Evolutionary conservation across 2,797 vertebrate species (phyloP), one percentile per base, ranked within the genome.

Genomic region (Moxostoma hubbsi): DNA sequence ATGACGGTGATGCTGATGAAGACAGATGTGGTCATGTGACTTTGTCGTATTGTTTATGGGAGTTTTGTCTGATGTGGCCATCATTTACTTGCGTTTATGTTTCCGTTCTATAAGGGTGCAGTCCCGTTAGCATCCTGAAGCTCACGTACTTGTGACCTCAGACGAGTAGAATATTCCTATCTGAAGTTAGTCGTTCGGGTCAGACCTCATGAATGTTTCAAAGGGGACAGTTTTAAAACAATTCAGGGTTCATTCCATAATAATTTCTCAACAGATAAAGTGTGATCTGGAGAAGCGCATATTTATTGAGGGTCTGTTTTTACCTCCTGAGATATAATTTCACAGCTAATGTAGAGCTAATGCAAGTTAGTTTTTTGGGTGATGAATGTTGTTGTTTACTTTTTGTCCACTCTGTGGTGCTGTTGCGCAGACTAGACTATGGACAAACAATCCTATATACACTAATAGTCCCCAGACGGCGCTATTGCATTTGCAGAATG

Each of bases 1-100:
- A 36, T 77, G 24, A 58, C 13, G 15, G 63, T 87, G 90, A 89
- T 81, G 86, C 88, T 90, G 89, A 84, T 89, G 89, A 90, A 89
- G 87, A 90, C 89, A 82, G 89, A 87, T 85, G 81, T 90, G 89
- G 89, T 91, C 87, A 88, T 88, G 89, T 93, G 89, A 90, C 87
- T 86, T 89, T 92, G 87, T 88, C 87, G 89, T 92, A 89, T 90
- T 91, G 86, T 89, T 90, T 67, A 80, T 62, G 8, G 13, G 85
- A 90, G 86, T 83, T 89, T 90, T 82, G 87, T 91, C 88, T 81
- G 86, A 87, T 87, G 86, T 88, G 89, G 89, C 89, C 91, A 92
- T 91, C 85, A 88, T 83, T 24, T 49, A 36, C 36, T 36, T 36
- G 36, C 71, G 16, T 79, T 75, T 66, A 10, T 54, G 68, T 55